phyloP scores from a whole-genome alignment of 2,888 invertebrate genomes.

The Amaurobius ferox region DNA sequence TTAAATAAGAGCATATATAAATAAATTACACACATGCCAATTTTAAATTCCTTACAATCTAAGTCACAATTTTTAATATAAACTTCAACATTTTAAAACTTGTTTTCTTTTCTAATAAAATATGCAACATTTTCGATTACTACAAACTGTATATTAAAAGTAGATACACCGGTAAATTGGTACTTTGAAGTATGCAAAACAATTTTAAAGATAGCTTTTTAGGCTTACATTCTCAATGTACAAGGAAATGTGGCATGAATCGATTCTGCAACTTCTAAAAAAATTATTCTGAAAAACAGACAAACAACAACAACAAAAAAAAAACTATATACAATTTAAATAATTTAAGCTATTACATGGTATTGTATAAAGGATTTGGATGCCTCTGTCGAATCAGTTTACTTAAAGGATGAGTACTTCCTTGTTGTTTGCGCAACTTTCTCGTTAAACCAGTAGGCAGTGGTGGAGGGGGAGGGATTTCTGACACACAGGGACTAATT shows the following conservation, averaged over 20 bases:
- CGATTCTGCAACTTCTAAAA: too few species aligned
- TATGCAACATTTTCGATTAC: too few species aligned
- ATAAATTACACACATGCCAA: too few species aligned
- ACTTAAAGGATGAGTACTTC: slow-evolving; percentile 93
- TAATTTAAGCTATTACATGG: slow-evolving; percentile 45
- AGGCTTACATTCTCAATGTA: not conserved
- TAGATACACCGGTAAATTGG: too few species aligned
- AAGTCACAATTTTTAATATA: too few species aligned
- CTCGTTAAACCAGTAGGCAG: slow-evolving; percentile 43
- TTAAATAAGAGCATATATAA: too few species aligned
- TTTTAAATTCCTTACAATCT: too few species aligned
- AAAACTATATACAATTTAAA: slow-evolving; percentile 1
- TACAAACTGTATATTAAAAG: too few species aligned
- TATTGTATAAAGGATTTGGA: slow-evolving; percentile 69
- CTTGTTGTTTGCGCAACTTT: slow-evolving; percentile 86
- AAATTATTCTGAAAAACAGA: not conserved
- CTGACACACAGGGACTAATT: slow-evolving; percentile 27
- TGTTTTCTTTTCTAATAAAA: too few species aligned
- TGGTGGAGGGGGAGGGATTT: slow-evolving; percentile 38
- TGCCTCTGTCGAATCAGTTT: slow-evolving; percentile 80
- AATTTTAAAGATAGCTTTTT: not conserved
- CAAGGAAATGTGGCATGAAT: not conserved
- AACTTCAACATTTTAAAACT: too few species aligned
- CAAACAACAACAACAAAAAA: not conserved
- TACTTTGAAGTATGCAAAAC: not conserved